A percentile compares a stretch with the other conserved stretches of the same genome.
phyloP scores from a whole-genome alignment of 2,113 vertebrate species.

The Dasyprocta punctata region DNA sequence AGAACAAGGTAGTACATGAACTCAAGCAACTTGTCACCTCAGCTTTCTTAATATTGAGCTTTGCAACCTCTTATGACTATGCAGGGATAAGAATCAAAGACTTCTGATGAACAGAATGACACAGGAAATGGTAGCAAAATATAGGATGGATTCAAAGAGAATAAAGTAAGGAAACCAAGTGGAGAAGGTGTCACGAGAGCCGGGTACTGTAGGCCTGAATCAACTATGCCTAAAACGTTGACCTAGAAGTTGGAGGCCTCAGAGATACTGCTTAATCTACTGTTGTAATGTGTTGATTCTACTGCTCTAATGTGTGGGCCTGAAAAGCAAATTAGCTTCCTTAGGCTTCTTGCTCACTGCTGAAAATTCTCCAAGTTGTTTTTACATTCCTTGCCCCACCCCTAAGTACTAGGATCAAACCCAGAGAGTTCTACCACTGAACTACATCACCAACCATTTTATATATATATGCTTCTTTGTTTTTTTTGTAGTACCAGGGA shows the following conservation, averaged over 20 bases:
- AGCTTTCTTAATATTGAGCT: background rate
- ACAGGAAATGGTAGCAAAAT: background rate
- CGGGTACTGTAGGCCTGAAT: background rate
- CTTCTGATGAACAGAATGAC: background rate
- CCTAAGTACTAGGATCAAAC: background rate
- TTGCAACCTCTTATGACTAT: background rate
- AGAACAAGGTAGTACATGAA: background rate
- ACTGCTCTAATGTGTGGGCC: background rate
- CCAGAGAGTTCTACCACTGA: background rate
- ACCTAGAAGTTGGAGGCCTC: background rate
- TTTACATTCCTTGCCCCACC: background rate
- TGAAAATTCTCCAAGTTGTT: background rate
- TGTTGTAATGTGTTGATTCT: background rate
- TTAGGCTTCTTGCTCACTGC: too few relatives aligned
- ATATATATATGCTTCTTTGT: background rate
- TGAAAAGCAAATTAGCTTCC: background rate
- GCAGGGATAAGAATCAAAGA: background rate
- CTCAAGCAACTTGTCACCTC: background rate
- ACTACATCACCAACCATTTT: background rate
- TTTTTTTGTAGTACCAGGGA: background rate
- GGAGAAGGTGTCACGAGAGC: background rate
- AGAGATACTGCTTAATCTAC: fast-evolving
- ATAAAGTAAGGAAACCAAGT: background rate
- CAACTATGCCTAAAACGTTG: background rate
- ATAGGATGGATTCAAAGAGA: background rate